Evolutionary conservation across 2,888 invertebrate species (phyloP).

Genomic region (Xanthostigma xanthostigma): DNA sequence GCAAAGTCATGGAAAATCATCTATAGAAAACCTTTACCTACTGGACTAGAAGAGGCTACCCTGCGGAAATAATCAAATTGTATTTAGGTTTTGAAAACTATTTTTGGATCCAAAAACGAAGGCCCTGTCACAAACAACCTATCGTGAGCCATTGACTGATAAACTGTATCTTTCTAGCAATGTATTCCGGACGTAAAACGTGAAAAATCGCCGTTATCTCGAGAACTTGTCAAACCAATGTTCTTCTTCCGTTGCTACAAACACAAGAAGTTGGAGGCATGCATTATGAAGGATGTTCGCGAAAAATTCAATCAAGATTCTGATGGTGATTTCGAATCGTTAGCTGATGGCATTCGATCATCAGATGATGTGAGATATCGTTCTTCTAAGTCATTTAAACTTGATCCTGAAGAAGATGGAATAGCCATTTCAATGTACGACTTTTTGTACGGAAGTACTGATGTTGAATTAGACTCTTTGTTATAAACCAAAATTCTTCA

Average conservation of each 20-base stretch:
- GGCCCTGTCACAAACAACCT: no score
- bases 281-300: conserved; percentile 55
- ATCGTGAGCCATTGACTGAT: no score
- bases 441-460: conserved; percentile 43
- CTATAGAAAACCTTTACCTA: no score
- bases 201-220: conserved; percentile 43
- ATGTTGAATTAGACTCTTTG: conserved; percentile 36
- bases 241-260: conserved; percentile 62
- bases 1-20: no score
- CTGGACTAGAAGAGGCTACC: no score
- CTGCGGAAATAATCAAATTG: no score
- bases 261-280: conserved; percentile 56
- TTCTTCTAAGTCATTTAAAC: conserved; percentile 33
- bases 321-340: conserved; percentile 40
- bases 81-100: no score
- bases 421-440: conserved; percentile 45
- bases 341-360: conserved; percentile 34
- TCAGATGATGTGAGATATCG: conserved; percentile 30
- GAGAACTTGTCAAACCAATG: conserved; percentile 49
- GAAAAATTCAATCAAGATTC: conserved; percentile 39
- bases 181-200: conserved; percentile 51
- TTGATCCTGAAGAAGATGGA: conserved; percentile 35
- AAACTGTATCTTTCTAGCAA: conserved; percentile 37
- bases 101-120: no score
- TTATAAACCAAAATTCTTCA: conserved; percentile 15